These are phyloP conservation scores for Stichopus horrens DNA, from an alignment of 53 echinoderm and acorn worm species.

Conservation along the genomic window DNA sequence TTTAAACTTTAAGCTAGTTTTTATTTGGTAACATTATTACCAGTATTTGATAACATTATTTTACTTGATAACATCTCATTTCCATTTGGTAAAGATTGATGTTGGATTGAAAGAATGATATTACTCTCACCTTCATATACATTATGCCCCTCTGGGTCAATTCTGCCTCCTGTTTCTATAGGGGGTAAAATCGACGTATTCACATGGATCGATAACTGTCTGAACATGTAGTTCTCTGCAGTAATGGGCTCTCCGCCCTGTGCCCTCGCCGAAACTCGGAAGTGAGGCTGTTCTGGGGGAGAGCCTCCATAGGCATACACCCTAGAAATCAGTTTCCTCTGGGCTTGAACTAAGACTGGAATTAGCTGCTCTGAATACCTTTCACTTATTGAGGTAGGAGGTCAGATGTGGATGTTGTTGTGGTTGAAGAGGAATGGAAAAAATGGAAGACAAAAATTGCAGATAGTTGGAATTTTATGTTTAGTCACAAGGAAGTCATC, in stretches of 20 bases:
- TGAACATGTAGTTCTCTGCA: constrained; percentile 83
- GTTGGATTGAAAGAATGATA: not conserved
- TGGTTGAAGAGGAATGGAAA: not conserved
- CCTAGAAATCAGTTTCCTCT: constrained; percentile 84
- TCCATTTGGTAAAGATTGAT: too few relatives aligned
- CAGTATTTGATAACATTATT: too few relatives aligned
- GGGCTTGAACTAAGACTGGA: constrained; percentile 90
- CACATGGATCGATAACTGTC: constrained; percentile 66
- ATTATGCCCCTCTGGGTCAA: constrained; percentile 94
- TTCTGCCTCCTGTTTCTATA: constrained; percentile 86
- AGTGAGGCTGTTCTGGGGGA: constrained; percentile 82
- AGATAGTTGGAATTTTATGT: too few relatives aligned
- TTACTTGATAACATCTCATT: too few relatives aligned
- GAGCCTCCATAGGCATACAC: constrained; percentile 84
- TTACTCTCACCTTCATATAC: constrained; percentile 77
- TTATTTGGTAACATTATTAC: too few relatives aligned
- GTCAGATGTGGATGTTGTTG: not conserved
- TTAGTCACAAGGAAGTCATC: too few relatives aligned
- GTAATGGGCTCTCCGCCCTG: constrained; percentile 67
- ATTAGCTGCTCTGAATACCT: constrained; percentile 89
- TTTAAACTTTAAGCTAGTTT: too few relatives aligned
- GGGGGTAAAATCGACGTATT: constrained; percentile 64
- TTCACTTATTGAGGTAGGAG: constrained; percentile 53
- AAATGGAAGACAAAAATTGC: not conserved
- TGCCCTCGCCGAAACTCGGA: constrained; percentile 54